These are phyloP conservation scores for Aplochiton taeniatus DNA, from an alignment of 2,797 vertebrate genomes.

Conservation along the genomic window DNA sequence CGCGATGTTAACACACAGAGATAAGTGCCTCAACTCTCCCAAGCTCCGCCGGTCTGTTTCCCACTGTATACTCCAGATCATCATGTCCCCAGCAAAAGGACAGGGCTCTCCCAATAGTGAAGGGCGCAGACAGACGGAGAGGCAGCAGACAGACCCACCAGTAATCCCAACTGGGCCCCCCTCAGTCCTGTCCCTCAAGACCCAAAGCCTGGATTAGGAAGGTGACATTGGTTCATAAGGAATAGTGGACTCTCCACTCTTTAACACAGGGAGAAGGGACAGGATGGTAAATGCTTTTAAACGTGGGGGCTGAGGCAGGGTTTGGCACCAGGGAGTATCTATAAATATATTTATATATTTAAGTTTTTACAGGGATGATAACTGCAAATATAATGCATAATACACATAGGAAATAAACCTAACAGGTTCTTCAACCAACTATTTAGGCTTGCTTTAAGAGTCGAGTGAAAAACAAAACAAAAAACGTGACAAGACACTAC, in stretches of 20 bases:
- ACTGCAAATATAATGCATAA: too few species aligned
- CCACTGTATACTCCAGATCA: conserved; percentile 50
- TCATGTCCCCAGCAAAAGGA: conserved; percentile 26
- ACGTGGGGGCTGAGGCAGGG: conserved; percentile 49
- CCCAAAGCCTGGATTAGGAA: conserved; percentile 61
- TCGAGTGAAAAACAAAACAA: too few species aligned
- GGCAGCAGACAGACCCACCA: conserved; percentile 54
- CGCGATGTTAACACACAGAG: conserved; percentile 27
- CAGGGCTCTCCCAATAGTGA: conserved; percentile 28
- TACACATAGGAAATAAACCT: too few species aligned
- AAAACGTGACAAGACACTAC: too few species aligned
- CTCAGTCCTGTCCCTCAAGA: conserved; percentile 24
- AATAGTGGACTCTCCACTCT: conserved; percentile 45
- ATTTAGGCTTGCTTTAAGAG: too few species aligned
- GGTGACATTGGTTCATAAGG: conserved; percentile 57
- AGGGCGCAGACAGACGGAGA: conserved; percentile 63
- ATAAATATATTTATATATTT: conserved; percentile 12
- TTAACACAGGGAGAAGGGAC: conserved; percentile 67
- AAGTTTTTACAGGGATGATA: too few species aligned
- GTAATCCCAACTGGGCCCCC: conserved; percentile 61
- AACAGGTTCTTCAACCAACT: too few species aligned
- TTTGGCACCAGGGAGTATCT: conserved; percentile 17
- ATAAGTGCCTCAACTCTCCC: conserved; percentile 26
- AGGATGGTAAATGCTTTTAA: conserved; percentile 37
- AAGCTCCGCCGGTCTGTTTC: conserved; percentile 10